These are phyloP conservation scores for Pycnomerus fuliginosus DNA, from an alignment of 2,888 invertebrate species.

Conservation along the genomic window DNA sequence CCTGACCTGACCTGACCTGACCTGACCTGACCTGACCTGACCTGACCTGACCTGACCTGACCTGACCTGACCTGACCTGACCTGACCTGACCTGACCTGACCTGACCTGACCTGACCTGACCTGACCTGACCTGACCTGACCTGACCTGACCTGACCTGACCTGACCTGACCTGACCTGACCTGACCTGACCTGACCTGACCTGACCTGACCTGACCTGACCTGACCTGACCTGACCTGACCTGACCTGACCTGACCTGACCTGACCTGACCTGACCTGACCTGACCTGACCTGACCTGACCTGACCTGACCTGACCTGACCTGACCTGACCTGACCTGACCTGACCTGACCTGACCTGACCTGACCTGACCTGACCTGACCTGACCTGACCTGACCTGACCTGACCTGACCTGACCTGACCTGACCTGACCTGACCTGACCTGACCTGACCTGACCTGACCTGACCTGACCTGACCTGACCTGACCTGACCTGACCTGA, in stretches of 20 bases:
- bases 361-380: conserved; percentile 1
- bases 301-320: conserved; percentile 1
- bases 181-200: conserved; percentile 1
- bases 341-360: conserved; percentile 1
- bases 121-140: conserved; percentile 1
- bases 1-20: conserved; percentile 1
- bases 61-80: conserved; percentile 1
- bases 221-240: conserved; percentile 1
- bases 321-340: conserved; percentile 1
- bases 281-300: conserved; percentile 1
- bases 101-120: conserved; percentile 1
- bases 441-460: conserved; percentile 1
- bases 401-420: conserved; percentile 1
- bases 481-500: conserved; percentile 1
- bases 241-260: conserved; percentile 1
- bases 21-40: conserved; percentile 1
- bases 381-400: conserved; percentile 1
- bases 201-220: conserved; percentile 1
- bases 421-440: conserved; percentile 1
- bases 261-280: conserved; percentile 1
- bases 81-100: conserved; percentile 1
- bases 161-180: conserved; percentile 1
- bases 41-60: conserved; percentile 1
- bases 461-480: conserved; percentile 1
- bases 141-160: conserved; percentile 1